Evolutionary conservation across 2,888 invertebrate genomes (phyloP), one percentile per base, ranked within the genome.

Genomic region (Drosophila histrio): DNA sequence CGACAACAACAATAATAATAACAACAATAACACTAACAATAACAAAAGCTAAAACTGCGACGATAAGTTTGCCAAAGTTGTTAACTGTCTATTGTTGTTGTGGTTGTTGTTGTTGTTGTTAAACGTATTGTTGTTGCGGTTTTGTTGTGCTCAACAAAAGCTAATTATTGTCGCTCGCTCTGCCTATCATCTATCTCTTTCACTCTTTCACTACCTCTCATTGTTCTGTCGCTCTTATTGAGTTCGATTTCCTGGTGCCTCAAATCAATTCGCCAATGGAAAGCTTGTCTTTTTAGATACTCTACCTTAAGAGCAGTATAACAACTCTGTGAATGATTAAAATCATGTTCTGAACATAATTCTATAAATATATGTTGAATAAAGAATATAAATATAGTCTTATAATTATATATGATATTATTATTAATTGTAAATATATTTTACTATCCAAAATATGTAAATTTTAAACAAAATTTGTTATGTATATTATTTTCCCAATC

Each of bases 51-150:
- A 34, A 72, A 73, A 68, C 43, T 56, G 68, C 74, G 69, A 49
- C 57, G 66, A 81, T 79, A 71, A 72, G 50, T 82, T 78, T 62
- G 69, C 66, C 64, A 72, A 82, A 82, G 86, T 67, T 73, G 70
- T 82, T 85, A 78, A 79, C 85, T 68, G 47, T 46, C 43, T 52
- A 60, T 80, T 73, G 46, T 77, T 77, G 66, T 64, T 72, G 52
- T 54, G 57, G 41, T 39, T 63, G 32, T 26, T 70, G 38, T 26
- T 53, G 52, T 32, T 57, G 46, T 13, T 63, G 57, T 58, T 38
- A 19, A n/a, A 66, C 22, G 38, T 44, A 8, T 41, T 41, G 41
- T 52, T 39, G 52, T 38, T 52, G 39, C 28, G 19, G 26, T 38
- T 50, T 50, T 63, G 54, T 17, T 52, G 66, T 63, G 78, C 75